Evolutionary conservation across 2,888 invertebrate species (phyloP), one percentile per base, ranked within the genome.

Genomic region (Sphaerophoria rueppellii): DNA sequence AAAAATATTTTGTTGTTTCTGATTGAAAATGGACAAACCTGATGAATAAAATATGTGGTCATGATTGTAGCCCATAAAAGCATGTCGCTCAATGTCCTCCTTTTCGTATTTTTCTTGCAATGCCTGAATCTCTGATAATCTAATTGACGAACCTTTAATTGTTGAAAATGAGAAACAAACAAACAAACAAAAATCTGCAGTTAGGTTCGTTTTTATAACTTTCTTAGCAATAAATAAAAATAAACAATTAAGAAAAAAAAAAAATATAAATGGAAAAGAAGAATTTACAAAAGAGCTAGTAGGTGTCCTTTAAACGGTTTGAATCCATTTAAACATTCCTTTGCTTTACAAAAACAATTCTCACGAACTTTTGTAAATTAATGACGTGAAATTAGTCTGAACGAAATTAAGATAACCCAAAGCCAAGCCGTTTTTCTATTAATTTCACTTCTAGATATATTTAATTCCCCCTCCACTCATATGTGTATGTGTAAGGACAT

Each of bases 41-140:
- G 85, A 85, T 85, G 85, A 85, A 70, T 85, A 85, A 85, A 85
- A 85, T 85, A 85, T 85, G 85, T 85, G 85, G 85, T 85, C 85
- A 85, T 85, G 85, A 69, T 85, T 85, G 85, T 85, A 85, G 85
- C 85, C 85, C 85, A 85, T 85, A 85, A 85, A 85, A 81, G 73
- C 72, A 73, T 85, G 81, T 81, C 85, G 81, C 81, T 85, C 85
- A 85, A 85, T 85, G 85, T 85, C 85, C 85, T 76, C 85, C 85
- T 85, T 85, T 85, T 85, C 85, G 85, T 85, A 85, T 63, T 85
- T 85, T 85, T 85, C 85, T 85, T 85, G 85, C 81, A 85, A 85
- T 70, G 85, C 85, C 85, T 85, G 85, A 85, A 85, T 85, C 85
- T 85, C 85, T 81, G 85, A 85, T 85, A 85, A 85, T 85, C 85